Evolutionary conservation across 2,888 invertebrate species (phyloP).

Genomic region (Hymenopus coronatus): DNA sequence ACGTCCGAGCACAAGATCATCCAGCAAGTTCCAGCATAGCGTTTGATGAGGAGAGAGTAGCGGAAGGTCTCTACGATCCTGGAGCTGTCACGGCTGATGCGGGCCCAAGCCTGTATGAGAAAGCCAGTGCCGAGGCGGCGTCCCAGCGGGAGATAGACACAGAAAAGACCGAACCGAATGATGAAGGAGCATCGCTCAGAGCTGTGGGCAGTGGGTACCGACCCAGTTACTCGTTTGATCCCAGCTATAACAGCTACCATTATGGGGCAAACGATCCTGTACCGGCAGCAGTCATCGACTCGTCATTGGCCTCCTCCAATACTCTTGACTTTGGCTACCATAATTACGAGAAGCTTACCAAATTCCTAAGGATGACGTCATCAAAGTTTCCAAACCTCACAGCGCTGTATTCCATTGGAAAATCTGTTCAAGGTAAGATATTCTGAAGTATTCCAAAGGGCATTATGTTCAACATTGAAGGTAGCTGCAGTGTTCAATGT

Average conservation of each 20-base stretch:
- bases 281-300: not conserved
- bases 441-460: not conserved
- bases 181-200: not conserved
- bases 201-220: slow-evolving; percentile 25
- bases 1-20: slow-evolving; percentile 18
- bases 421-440: slow-evolving; percentile 79
- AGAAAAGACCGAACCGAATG: not conserved
- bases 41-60: not conserved
- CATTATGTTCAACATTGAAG: too few relatives aligned
- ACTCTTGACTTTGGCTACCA: slow-evolving; percentile 80
- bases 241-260: slow-evolving; percentile 16
- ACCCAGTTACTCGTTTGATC: slow-evolving; percentile 27
- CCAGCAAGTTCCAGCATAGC: not conserved
- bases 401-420: slow-evolving; percentile 89
- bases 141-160: not conserved
- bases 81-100: not conserved
- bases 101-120: not conserved
- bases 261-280: not conserved
- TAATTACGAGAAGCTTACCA: slow-evolving; percentile 80
- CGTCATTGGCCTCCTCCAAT: slow-evolving; percentile 32
- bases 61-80: not conserved
- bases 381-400: slow-evolving; percentile 81
- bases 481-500: too few relatives aligned
- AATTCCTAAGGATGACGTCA: slow-evolving; percentile 75
- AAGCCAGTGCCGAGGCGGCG: not conserved